Evolutionary conservation across 1,140 invertebrate genomes (phyloP).

Genomic region (Acromyrmex echinatior): DNA sequence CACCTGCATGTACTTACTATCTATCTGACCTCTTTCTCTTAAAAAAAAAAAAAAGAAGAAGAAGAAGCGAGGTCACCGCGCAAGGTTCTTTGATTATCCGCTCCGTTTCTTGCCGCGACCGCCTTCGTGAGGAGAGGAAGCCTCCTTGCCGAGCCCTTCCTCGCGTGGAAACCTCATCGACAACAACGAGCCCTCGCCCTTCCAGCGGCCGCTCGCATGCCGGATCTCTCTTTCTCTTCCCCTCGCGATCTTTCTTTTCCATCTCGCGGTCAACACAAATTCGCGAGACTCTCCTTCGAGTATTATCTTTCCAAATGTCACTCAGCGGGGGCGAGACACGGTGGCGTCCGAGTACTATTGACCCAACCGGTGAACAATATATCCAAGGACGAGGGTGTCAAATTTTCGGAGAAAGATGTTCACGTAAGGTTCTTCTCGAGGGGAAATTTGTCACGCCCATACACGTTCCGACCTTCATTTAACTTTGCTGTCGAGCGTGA

Average conservation of each 20-base stretch:
- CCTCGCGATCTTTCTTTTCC: neutral
- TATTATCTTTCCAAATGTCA: slow-evolving; percentile 17
- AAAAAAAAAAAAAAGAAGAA: neutral
- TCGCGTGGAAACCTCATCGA: slow-evolving; percentile 51
- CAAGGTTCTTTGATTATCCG: slow-evolving; percentile 17
- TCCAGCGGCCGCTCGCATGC: slow-evolving; percentile 52
- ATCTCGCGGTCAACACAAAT: slow-evolving; percentile 10
- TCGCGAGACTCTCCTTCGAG: neutral
- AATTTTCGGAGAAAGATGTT: neutral
- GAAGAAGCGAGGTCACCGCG: neutral
- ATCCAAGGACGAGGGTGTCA: neutral
- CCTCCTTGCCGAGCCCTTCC: neutral
- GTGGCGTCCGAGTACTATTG: slow-evolving; percentile 14
- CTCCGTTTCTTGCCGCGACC: neutral
- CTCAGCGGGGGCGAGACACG: neutral
- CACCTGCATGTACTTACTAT: neutral
- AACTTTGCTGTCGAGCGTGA: neutral
- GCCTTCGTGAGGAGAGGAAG: neutral
- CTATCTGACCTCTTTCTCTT: neutral
- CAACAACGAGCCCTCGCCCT: slow-evolving; percentile 62
- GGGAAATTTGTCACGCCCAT: neutral
- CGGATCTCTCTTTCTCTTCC: slow-evolving; percentile 1
- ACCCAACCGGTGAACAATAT: slow-evolving; percentile 1
- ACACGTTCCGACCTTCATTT: neutral
- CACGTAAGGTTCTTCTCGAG: neutral